phyloP scores from a whole-genome alignment of 2,113 vertebrate species.

The Siniperca knerii region DNA sequence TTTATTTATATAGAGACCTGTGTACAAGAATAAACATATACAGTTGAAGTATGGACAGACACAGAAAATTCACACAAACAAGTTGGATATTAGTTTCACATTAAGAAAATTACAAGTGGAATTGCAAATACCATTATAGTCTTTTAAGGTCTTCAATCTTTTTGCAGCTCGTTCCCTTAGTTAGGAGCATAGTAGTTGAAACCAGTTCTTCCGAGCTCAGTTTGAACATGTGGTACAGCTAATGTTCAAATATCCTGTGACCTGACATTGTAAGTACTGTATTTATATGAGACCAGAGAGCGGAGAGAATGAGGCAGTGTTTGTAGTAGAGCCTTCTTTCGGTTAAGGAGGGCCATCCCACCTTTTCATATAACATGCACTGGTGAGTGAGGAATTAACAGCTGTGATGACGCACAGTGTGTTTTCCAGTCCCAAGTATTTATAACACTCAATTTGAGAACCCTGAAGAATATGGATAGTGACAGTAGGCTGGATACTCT shows the following conservation, averaged over 20 bases:
- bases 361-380: not conserved
- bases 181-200: not conserved
- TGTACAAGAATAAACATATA: not conserved
- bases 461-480: not conserved
- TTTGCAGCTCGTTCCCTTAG: not conserved
- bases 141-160: not conserved
- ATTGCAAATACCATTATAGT: not conserved
- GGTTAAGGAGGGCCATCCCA: not conserved
- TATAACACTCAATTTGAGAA: not conserved
- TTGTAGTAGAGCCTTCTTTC: not conserved
- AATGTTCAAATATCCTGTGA: not conserved
- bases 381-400: not conserved
- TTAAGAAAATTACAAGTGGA: not conserved
- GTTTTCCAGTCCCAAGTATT: not conserved
- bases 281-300: not conserved
- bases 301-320: not conserved
- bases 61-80: not conserved
- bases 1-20: not conserved
- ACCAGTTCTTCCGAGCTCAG: not conserved
- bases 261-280: not conserved
- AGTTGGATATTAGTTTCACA: not conserved
- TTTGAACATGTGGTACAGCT: not conserved
- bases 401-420: not conserved
- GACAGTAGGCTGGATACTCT: not conserved
- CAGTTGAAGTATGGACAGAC: not conserved